Percentiles rank a stretch among this genome's conserved stretches.
phyloP scores from a whole-genome alignment of 2,888 invertebrate species.

The Conops quadrifasciatus region DNA sequence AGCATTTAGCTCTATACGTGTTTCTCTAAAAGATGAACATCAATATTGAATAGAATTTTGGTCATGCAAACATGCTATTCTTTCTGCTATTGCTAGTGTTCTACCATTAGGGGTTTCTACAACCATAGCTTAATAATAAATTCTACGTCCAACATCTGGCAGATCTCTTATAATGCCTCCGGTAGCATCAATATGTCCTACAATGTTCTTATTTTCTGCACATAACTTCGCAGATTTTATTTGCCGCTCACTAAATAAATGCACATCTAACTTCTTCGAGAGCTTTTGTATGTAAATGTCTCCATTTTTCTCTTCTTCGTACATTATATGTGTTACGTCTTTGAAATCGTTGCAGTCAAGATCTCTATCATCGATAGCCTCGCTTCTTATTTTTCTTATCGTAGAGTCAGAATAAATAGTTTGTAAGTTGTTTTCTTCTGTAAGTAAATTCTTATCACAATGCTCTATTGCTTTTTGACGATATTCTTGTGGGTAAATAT shows the following conservation, averaged over 20 bases:
- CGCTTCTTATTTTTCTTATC: constrained; percentile 4
- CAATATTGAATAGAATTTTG: constrained; percentile 1
- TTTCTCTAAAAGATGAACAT: neutral
- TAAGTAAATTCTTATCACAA: neutral
- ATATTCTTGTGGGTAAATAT: neutral
- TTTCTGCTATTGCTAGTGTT: neutral
- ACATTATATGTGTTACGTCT: neutral
- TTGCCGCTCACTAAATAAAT: neutral
- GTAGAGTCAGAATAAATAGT: constrained; percentile 8
- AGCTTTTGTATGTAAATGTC: neutral
- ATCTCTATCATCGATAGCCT: constrained; percentile 1
- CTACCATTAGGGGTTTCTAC: constrained; percentile 4
- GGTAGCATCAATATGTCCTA: constrained; percentile 1
- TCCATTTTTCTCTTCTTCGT: neutral
- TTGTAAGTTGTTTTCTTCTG: constrained; percentile 10
- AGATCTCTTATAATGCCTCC: constrained; percentile 3
- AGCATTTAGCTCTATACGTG: constrained; percentile 10
- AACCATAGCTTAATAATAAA: constrained; percentile 12
- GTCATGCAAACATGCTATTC: constrained; percentile 9
- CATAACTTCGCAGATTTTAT: neutral
- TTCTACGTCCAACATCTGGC: neutral
- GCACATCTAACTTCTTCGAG: neutral
- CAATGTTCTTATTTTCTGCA: neutral
- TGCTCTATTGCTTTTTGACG: neutral
- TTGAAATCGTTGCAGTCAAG: constrained; percentile 3